phyloP scores from a whole-genome alignment of 1,140 invertebrate species.

The Aphelenchoides fujianensis region DNA sequence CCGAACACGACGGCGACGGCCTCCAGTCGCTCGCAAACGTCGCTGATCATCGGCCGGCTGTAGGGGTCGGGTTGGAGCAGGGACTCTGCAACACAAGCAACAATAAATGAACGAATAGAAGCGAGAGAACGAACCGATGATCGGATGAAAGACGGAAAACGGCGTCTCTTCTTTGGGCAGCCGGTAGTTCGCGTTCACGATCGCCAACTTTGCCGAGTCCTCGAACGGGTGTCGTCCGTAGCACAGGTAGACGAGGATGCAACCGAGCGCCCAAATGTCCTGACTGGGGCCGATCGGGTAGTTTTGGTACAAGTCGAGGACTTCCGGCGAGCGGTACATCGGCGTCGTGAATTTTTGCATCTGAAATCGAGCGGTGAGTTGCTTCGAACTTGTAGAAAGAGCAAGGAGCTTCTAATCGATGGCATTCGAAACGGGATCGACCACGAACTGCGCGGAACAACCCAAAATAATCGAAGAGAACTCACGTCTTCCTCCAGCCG shows the following conservation, averaged over 20 bases:
- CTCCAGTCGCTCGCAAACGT: constrained; percentile 77
- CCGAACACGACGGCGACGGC: constrained; percentile 71
- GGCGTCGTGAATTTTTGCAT: constrained; percentile 70
- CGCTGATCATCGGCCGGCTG: constrained; percentile 73
- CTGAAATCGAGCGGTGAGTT: constrained; percentile 62
- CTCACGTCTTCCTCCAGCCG: constrained; percentile 87
- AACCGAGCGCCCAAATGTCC: constrained; percentile 82
- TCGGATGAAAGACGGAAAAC: constrained; percentile 80
- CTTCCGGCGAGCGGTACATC: constrained; percentile 81
- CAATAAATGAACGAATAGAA: neutral
- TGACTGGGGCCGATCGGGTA: constrained; percentile 78
- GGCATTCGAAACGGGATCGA: constrained; percentile 11
- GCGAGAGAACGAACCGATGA: too few relatives aligned
- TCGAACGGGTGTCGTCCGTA: constrained; percentile 94
- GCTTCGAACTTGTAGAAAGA: too few relatives aligned
- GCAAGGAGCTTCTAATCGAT: neutral
- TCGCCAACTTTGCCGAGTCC: constrained; percentile 86
- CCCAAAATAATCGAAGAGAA: constrained; percentile 21
- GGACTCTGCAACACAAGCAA: constrained; percentile 69
- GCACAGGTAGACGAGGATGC: constrained; percentile 85
- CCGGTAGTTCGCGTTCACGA: constrained; percentile 90
- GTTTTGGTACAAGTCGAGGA: constrained; percentile 96
- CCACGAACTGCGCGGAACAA: too few relatives aligned
- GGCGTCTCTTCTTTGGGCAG: constrained; percentile 76
- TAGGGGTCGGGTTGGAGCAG: constrained; percentile 77